Conservation (phyloP, 2,797 vertebrate genomes). For the Bufotes viridis region DNA sequence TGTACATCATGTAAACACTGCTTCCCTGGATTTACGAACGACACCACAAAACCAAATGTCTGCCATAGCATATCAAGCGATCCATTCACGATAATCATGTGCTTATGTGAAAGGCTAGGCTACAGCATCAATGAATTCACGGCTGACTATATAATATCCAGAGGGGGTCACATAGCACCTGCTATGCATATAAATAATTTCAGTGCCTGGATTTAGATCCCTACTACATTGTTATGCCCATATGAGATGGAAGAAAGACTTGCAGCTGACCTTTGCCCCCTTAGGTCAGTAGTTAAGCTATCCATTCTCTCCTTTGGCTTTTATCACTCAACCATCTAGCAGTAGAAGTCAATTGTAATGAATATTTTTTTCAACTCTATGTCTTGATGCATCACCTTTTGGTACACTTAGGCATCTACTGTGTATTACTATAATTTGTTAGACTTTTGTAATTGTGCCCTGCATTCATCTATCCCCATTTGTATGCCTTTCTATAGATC, state of each 20-base stretch:
- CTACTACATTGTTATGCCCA: constrained; percentile 60
- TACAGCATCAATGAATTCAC: constrained; percentile 9
- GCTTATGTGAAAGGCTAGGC: constrained; percentile 27
- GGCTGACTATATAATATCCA: neutral
- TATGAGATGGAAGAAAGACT: constrained; percentile 74
- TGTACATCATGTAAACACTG: neutral
- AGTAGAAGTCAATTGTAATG: constrained; percentile 74
- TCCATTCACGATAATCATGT: neutral
- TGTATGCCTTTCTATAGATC: neutral
- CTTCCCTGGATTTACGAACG: neutral
- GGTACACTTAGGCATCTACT: neutral
- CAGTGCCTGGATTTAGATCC: constrained; percentile 65
- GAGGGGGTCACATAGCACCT: constrained; percentile 67
- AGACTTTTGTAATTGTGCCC: neutral
- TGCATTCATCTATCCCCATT: neutral
- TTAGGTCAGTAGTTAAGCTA: constrained; percentile 91
- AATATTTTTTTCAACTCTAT: constrained; percentile 50
- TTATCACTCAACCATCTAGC: constrained; percentile 69
- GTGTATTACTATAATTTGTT: neutral
- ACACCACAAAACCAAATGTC: neutral
- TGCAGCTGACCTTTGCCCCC: constrained; percentile 75
- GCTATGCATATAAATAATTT: constrained; percentile 67
- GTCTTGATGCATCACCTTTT: neutral
- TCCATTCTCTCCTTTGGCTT: constrained; percentile 72
- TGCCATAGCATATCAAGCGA: neutral